A percentile compares a stretch with the other conserved stretches of the same genome.
phyloP scores from a whole-genome alignment of 2,797 vertebrate genomes.

The Chromis chromis region DNA sequence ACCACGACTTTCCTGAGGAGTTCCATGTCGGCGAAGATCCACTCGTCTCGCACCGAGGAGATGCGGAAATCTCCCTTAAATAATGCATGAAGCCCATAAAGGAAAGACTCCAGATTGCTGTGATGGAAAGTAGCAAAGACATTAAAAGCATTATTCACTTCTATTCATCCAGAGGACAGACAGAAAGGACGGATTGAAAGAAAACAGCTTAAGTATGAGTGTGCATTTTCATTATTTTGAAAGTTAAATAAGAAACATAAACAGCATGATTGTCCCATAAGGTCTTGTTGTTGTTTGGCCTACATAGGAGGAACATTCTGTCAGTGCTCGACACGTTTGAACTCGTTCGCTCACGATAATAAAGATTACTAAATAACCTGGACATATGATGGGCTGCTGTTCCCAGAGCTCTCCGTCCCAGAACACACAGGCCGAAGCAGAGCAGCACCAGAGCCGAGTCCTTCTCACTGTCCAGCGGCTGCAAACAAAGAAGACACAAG shows the following conservation, averaged over 20 bases:
- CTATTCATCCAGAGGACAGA: neutral
- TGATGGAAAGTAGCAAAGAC: slow-evolving; percentile 26
- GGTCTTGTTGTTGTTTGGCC: slow-evolving; percentile 3
- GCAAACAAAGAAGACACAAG: slow-evolving; percentile 13
- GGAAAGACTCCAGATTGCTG: slow-evolving; percentile 98
- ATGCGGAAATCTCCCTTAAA: slow-evolving; percentile 99
- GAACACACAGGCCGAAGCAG: slow-evolving; percentile 96
- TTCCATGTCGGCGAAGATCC: slow-evolving; percentile 99
- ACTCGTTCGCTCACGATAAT: slow-evolving; percentile 1
- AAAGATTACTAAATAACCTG: slow-evolving; percentile 83
- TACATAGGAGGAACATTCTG: neutral
- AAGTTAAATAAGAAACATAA: slow-evolving; percentile 14
- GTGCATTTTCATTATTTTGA: neutral
- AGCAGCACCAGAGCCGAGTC: slow-evolving; percentile 94
- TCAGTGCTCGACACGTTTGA: neutral
- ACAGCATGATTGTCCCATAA: neutral
- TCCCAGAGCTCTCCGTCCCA: slow-evolving; percentile 95
- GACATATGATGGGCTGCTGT: slow-evolving; percentile 99
- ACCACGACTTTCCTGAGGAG: slow-evolving; percentile 97
- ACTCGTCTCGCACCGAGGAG: slow-evolving; percentile 96
- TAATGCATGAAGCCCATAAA: slow-evolving; percentile 96
- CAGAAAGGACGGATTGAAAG: neutral
- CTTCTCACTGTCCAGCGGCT: slow-evolving; percentile 94
- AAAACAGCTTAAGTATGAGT: neutral
- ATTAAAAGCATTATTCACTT: neutral